phyloP scores from a whole-genome alignment of 1,140 invertebrate genomes.

The Bombus sibiricus region DNA sequence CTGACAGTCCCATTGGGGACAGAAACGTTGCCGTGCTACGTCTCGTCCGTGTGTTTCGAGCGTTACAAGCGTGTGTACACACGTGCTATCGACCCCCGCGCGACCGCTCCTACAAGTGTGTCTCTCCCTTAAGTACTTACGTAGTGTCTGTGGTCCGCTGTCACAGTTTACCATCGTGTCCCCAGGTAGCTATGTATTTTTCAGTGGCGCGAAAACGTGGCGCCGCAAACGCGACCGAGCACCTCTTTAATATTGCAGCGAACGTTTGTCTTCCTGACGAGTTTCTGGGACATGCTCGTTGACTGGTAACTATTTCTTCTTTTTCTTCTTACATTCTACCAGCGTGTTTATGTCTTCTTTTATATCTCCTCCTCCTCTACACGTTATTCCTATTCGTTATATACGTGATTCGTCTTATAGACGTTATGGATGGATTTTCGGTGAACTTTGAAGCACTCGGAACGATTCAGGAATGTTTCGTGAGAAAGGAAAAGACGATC shows the following conservation, averaged over 20 bases:
- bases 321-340: too few species aligned
- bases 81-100: constrained; percentile 39
- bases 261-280: background rate
- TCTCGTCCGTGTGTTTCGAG: constrained; percentile 38
- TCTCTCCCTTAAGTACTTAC: constrained; percentile 41
- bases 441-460: too few species aligned
- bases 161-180: constrained; percentile 45
- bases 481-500: too few species aligned
- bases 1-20: constrained; percentile 58
- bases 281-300: background rate
- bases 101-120: constrained; percentile 41
- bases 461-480: too few species aligned
- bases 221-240: background rate
- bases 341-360: background rate
- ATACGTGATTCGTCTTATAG: too few species aligned
- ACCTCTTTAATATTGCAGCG: constrained; percentile 23
- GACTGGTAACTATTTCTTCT: background rate
- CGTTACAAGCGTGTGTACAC: constrained; percentile 47
- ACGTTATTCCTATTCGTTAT: background rate
- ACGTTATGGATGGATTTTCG: too few species aligned
- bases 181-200: constrained; percentile 29
- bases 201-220: constrained; percentile 32
- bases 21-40: constrained; percentile 53
- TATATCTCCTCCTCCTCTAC: background rate
- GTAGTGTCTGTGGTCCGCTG: constrained; percentile 31